Evolutionary conservation across 2,888 invertebrate species (phyloP).

Genomic region (Noctua comes): DNA sequence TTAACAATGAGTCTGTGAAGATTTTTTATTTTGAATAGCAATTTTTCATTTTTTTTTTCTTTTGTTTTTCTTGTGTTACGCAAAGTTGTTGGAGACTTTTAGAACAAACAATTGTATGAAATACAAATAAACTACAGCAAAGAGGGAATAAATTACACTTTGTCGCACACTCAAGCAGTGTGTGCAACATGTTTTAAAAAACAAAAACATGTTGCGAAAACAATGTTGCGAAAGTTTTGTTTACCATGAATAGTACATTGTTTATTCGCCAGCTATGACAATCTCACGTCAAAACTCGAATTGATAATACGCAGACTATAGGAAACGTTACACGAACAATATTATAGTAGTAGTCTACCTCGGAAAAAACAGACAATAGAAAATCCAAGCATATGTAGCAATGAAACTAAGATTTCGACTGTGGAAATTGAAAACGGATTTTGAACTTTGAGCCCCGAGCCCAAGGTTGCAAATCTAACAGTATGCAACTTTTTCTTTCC

Average conservation of each 20-base stretch:
- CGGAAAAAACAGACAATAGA: neutral
- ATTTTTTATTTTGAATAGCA: neutral
- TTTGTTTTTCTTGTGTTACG: neutral
- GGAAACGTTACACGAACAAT: slow-evolving; percentile 7
- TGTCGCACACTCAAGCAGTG: neutral
- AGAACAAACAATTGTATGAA: neutral
- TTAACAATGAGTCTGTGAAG: neutral
- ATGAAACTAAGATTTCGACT: neutral
- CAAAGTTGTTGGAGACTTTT: neutral
- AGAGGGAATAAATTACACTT: neutral
- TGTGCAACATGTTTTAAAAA: neutral
- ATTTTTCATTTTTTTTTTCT: too few species aligned
- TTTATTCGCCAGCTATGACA: neutral
- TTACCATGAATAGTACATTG: neutral
- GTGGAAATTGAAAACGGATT: neutral
- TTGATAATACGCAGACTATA: neutral
- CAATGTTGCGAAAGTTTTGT: neutral
- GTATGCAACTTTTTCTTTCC: neutral
- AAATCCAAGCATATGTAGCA: neutral
- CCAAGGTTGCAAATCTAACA: neutral
- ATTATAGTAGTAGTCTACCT: neutral
- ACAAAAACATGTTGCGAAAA: neutral
- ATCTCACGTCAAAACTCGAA: neutral
- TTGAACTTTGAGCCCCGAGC: neutral
- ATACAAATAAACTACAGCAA: neutral